A percentile compares a stretch with the other conserved stretches of the same genome.
These are phyloP conservation scores for Caiman crocodilus DNA, from an alignment of 2,797 vertebrate species.

Conservation along the genomic window DNA sequence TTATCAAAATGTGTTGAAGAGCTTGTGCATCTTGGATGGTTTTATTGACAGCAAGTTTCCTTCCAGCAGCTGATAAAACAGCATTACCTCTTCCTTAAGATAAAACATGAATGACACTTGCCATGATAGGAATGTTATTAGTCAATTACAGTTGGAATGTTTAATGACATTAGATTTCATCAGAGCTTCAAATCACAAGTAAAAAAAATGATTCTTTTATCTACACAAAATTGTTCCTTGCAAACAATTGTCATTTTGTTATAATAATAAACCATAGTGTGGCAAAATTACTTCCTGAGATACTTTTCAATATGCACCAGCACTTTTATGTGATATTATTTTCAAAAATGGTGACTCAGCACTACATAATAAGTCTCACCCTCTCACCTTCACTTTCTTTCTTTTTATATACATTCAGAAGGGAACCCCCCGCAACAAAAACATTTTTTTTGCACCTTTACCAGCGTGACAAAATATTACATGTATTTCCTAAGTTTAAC, in stretches of 20 bases:
- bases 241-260: constrained; percentile 31
- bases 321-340: constrained; percentile 23
- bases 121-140: background rate
- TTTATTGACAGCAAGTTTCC: background rate
- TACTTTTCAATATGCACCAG: constrained; percentile 19
- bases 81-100: background rate
- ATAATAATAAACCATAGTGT: constrained; percentile 27
- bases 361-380: constrained; percentile 9
- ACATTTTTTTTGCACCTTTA: no score
- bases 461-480: no score
- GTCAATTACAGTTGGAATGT: background rate
- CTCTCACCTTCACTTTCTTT: background rate
- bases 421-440: no score
- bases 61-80: background rate
- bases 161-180: background rate
- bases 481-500: background rate
- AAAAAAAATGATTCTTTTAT: constrained; percentile 35
- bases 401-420: background rate
- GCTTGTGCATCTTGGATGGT: fast-evolving
- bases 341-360: background rate
- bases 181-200: background rate
- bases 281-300: background rate
- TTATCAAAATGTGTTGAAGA: background rate
- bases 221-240: constrained; percentile 7
- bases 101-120: background rate